phyloP scores from a whole-genome alignment of 2,888 invertebrate genomes.

The Cremastinae sp. region DNA sequence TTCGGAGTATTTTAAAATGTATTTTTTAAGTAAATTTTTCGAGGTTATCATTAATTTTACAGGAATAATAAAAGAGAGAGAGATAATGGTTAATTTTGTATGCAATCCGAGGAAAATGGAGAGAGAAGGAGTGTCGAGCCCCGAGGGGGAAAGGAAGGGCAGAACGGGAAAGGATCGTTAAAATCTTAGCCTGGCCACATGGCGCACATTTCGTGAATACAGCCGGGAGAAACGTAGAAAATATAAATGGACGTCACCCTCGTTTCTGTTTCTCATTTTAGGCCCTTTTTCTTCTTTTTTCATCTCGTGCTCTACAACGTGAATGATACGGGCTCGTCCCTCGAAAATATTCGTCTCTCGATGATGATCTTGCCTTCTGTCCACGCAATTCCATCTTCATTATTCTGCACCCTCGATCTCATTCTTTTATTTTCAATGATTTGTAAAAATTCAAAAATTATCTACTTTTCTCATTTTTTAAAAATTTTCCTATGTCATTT shows the following conservation, averaged over 20 bases:
- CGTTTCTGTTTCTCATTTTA: conserved; percentile 39
- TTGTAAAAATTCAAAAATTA: too few species aligned
- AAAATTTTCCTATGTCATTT: too few species aligned
- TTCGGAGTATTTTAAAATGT: too few species aligned
- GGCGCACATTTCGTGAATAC: conserved; percentile 44
- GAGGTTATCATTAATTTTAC: too few species aligned
- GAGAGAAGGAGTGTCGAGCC: conserved; percentile 28
- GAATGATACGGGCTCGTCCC: neutral
- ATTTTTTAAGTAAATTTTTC: too few species aligned
- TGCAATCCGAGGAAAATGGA: conserved; percentile 1
- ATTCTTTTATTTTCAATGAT: neutral
- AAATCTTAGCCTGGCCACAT: conserved; percentile 57
- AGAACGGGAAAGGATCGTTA: conserved; percentile 51
- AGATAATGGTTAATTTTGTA: conserved; percentile 1
- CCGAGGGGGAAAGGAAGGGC: conserved; percentile 44
- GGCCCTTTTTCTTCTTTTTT: neutral
- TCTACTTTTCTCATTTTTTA: too few species aligned
- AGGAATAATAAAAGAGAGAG: too few species aligned
- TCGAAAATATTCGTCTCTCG: neutral
- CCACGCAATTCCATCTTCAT: neutral
- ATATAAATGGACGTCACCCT: conserved; percentile 32
- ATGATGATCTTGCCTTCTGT: neutral
- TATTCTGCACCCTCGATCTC: neutral
- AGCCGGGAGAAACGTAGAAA: conserved; percentile 2
- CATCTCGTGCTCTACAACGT: neutral